Evolutionary conservation across 1,140 invertebrate species (phyloP).

Genomic region (Zeugodacus cucurbitae): DNA sequence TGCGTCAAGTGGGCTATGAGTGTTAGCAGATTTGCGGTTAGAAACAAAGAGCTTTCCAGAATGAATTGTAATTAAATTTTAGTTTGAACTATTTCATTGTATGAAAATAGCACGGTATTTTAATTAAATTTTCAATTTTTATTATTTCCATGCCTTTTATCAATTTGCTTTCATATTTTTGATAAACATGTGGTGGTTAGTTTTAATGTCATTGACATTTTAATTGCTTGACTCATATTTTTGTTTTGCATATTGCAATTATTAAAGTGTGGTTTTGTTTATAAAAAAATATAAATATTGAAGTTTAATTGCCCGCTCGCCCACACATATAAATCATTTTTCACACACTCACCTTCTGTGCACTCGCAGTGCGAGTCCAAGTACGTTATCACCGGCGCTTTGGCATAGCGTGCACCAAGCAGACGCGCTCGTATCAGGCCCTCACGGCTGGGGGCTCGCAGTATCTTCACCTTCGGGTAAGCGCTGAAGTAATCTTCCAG

Average conservation of each 20-base stretch:
- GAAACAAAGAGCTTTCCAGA: neutral
- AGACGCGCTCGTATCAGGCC: constrained; percentile 94
- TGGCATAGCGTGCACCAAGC: constrained; percentile 84
- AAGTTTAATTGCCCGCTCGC: neutral
- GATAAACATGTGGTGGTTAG: too few species aligned
- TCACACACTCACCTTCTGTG: constrained; percentile 75
- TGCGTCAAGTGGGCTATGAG: neutral
- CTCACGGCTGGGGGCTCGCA: constrained; percentile 85
- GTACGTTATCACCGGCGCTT: constrained; percentile 92
- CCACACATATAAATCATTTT: neutral
- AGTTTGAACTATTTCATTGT: neutral
- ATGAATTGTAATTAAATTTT: neutral
- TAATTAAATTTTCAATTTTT: neutral
- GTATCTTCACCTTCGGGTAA: constrained; percentile 90
- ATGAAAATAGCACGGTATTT: neutral
- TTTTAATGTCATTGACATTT: neutral
- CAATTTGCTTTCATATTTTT: too few species aligned
- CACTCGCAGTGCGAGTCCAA: constrained; percentile 99
- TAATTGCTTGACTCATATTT: neutral
- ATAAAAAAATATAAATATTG: neutral
- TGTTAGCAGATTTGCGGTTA: neutral
- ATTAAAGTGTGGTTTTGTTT: neutral
- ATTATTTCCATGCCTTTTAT: neutral
- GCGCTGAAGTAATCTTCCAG: constrained; percentile 92
- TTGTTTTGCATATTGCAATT: neutral